Conservation (phyloP, 2,113 vertebrate genomes). For the Ceuthmochares aereus region DNA sequence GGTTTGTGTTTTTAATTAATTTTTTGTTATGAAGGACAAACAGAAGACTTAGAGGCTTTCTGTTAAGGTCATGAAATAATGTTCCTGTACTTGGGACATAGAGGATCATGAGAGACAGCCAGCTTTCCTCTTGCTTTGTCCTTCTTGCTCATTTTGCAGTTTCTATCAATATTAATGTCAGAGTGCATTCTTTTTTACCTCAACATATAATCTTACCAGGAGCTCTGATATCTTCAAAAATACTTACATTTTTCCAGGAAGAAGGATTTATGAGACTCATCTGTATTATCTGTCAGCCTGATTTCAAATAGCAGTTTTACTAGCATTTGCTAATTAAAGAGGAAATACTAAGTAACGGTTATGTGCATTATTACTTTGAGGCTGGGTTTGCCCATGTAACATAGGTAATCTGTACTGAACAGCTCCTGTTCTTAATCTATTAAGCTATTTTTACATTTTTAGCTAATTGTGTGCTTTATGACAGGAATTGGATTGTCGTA, state of each 20-base stretch:
- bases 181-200: background rate
- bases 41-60: background rate
- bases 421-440: background rate
- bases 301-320: background rate
- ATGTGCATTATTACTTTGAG: background rate
- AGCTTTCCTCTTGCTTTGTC: slow-evolving; percentile 32
- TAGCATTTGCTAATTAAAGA: background rate
- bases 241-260: background rate
- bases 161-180: slow-evolving; percentile 45
- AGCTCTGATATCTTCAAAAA: background rate
- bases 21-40: background rate
- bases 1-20: background rate
- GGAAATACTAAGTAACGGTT: background rate
- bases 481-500: background rate
- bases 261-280: background rate
- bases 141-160: slow-evolving; percentile 38
- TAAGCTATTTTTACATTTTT: background rate
- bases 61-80: slow-evolving; percentile 57
- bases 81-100: slow-evolving; percentile 39
- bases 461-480: background rate
- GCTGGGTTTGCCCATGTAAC: background rate
- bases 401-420: background rate
- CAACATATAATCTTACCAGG: background rate
- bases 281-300: background rate
- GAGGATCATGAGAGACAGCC: slow-evolving; percentile 34